Base-by-base conservation (phyloP, 35 echinoderm and acorn worm species). In the Diadema setosum region DNA sequence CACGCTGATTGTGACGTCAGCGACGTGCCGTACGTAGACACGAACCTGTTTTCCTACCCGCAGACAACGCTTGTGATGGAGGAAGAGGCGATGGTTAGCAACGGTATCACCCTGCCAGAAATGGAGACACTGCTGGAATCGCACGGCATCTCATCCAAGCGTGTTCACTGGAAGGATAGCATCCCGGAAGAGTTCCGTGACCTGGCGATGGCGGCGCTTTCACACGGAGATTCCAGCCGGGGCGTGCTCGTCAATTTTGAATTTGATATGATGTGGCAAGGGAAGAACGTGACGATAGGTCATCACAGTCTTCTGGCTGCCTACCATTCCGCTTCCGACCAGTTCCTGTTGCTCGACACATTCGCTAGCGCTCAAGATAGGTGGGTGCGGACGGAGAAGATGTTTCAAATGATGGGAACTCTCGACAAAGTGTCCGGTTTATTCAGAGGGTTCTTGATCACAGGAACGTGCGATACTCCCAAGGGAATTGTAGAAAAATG, bases 281-380 rank as follows among this genome's bases (percentile, higher is more conserved):
- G 35, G 20, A 58, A 6, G 7, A 32, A 87, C 24, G 11, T 39
- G 41, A 25, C 9, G 24, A 6, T 65, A 5, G 93, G 93, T 42
- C 93, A 95, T 75, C 91, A 91, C 34, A 95, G 93, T 48, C 93
- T 88, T 35, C 46, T 95, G 45, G 83, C 88, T 49, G 93, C 70
- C 9, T 95, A 87, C 36, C 93, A 95, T 42, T 49, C 70, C 3
- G 83, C 52, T 11, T 87, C 58, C n/a, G 93, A 95, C 80, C 37
- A 75, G 17, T 90, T 95, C 34, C 74, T 95, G 3, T 52, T 95
- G 18, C 34, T 95, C 30, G 93, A 95, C 44, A 91, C 88, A 11
- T 91, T 83, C 88, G 33, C 73, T 15, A 36, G 81, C 6, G 88
- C 88, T 8, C 18, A 12, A 23, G 85, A 87, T 23, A 46, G 65